Evolutionary conservation across 1,140 invertebrate species (phyloP), one percentile per base, ranked within the genome.

Genomic region (Dreissena polymorpha): DNA sequence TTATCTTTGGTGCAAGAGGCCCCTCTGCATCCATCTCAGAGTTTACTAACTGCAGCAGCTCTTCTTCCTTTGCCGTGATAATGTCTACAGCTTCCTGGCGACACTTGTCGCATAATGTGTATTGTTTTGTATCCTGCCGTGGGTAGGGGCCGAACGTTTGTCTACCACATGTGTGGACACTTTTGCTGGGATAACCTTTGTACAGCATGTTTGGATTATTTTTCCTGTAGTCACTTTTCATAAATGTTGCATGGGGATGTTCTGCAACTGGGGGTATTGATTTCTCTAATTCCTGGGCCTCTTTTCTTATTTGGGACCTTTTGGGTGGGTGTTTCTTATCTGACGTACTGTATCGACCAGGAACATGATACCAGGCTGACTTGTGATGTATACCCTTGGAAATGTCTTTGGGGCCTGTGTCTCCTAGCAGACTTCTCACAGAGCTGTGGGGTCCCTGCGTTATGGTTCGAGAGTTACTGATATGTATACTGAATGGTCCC

Each of bases 291-390:
- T 51, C 81, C 27, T 84, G 83, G 14, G 83, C 83, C 23, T 84
- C 73, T 27, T n/a, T 18, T 16, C 83, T 83, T 81, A 79, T 88
- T 60, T 91, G 91, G 16, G 87, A 88, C 13, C 90, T 83, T 84
- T 91, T 91, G 23, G 84, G 79, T 18, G 88, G 86, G 51, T 78
- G 71, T 49, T 76, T 81, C 21, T 86, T 76, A 6, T 87, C 70
- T 6, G 70, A 25, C 8, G 89, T 92, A 23, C 67, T 27, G 60
- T 92, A 92, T 12, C 90, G 79, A 0, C 90, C 90, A 2, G 90
- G 90, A 0, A 91, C 88, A 84, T 92, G 91, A 79, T 91, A 92
- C 91, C 91, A 92, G 0, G 91, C 89, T 23, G 89, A 87, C 51
- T 81, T 81, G 83, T 92, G 91, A 74, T 90, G 88, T 18, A 89